A percentile compares a stretch with the other conserved stretches of the same genome.
Evolutionary conservation across 2,888 invertebrate species (phyloP).

Genomic region (Apamea anceps): DNA sequence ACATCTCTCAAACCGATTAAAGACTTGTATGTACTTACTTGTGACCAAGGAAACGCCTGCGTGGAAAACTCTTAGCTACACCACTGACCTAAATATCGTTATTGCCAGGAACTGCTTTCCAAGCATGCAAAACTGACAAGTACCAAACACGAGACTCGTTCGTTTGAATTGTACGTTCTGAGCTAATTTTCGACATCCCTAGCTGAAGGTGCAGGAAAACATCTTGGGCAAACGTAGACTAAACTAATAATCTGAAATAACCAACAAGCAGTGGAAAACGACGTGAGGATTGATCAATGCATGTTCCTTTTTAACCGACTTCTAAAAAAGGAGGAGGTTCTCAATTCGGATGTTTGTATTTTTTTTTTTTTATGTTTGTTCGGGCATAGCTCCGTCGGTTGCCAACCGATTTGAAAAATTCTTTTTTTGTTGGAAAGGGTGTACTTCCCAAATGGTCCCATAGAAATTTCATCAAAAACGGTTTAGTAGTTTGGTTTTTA

Average conservation of each 20-base stretch:
- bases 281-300: not conserved
- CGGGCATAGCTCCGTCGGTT: too few relatives aligned
- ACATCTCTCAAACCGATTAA: not conserved
- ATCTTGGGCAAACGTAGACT: conserved; percentile 7
- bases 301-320: too few relatives aligned
- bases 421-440: too few relatives aligned
- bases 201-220: not conserved
- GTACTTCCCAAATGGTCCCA: too few relatives aligned
- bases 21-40: not conserved
- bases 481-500: too few relatives aligned
- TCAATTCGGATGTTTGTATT: too few relatives aligned
- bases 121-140: not conserved
- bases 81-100: conserved; percentile 7
- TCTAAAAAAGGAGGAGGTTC: too few relatives aligned
- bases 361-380: too few relatives aligned
- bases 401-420: too few relatives aligned
- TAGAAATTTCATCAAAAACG: too few relatives aligned
- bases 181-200: not conserved
- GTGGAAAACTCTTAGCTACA: not conserved
- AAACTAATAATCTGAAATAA: conserved; percentile 11
- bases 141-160: conserved; percentile 1
- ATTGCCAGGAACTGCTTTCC: not conserved
- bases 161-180: not conserved
- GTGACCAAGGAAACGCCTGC: not conserved
- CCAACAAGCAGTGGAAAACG: not conserved